Evolutionary conservation across 1,140 invertebrate species (phyloP).

Genomic region (Cecropterus lyciades): DNA sequence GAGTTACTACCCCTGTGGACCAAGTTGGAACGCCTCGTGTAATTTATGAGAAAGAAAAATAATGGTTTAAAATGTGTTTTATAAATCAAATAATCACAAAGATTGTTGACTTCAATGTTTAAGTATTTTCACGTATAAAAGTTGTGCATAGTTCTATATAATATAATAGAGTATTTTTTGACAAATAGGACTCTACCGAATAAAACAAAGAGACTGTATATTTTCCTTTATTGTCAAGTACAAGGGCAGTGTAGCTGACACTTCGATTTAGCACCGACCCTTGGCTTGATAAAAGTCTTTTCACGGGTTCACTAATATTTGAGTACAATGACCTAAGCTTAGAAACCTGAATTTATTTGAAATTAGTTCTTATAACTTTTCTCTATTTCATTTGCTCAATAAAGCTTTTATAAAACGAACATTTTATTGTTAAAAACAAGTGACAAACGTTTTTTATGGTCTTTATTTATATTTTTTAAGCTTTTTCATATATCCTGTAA

Average conservation of each 20-base stretch:
- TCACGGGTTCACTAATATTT: slow-evolving; percentile 53
- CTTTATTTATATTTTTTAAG: too few relatives aligned
- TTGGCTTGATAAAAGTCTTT: slow-evolving; percentile 72
- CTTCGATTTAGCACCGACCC: slow-evolving; percentile 76
- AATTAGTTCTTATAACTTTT: not conserved
- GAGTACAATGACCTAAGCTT: not conserved
- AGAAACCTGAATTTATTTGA: not conserved
- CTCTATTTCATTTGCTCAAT: not conserved
- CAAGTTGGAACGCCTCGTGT: too few relatives aligned
- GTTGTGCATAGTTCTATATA: not conserved
- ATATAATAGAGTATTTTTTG: slow-evolving; percentile 21
- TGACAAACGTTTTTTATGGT: too few relatives aligned
- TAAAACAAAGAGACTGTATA: slow-evolving; percentile 63
- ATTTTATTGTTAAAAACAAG: too few relatives aligned
- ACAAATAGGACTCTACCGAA: slow-evolving; percentile 25
- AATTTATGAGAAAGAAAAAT: too few relatives aligned
- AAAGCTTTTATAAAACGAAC: too few relatives aligned
- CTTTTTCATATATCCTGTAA: too few relatives aligned
- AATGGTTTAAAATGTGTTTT: too few relatives aligned
- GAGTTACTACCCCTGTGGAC: too few relatives aligned
- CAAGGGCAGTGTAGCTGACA: slow-evolving; percentile 66
- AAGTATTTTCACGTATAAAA: not conserved
- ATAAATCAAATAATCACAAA: too few relatives aligned
- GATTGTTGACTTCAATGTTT: not conserved
- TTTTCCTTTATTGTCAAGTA: slow-evolving; percentile 71